Conservation (phyloP, 2,113 vertebrate species). For the Peromyscus leucopus region DNA sequence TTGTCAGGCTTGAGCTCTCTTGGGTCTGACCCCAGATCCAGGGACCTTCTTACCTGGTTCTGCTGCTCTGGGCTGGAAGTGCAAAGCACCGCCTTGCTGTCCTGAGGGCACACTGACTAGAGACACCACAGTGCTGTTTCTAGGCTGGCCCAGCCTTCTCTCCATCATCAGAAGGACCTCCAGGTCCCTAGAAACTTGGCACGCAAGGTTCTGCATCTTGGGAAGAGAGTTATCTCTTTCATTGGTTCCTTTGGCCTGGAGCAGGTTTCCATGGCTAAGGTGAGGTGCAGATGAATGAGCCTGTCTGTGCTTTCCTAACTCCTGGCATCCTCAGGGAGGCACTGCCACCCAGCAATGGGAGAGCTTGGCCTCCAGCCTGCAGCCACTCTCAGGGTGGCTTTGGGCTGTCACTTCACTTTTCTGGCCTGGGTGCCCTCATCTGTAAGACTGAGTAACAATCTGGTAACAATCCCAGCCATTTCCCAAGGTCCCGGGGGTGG, state of each 20-base stretch:
- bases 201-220: neutral
- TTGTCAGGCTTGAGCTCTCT: neutral
- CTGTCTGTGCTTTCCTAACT: neutral
- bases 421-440: neutral
- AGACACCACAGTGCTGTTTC: neutral
- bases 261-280: neutral
- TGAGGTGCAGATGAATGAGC: neutral
- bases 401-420: neutral
- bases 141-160: neutral
- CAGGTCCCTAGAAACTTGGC: neutral
- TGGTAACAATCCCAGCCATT: neutral
- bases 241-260: neutral
- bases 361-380: neutral
- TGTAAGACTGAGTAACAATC: neutral
- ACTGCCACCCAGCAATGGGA: neutral
- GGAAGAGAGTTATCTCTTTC: neutral
- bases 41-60: neutral
- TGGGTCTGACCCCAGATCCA: neutral
- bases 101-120: neutral
- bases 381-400: neutral
- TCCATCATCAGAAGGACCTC: neutral
- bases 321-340: slow-evolving; percentile 31
- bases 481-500: neutral
- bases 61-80: neutral
- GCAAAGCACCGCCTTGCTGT: neutral